Conservation (phyloP, 2,113 vertebrate species). For the Abramis brama region DNA sequence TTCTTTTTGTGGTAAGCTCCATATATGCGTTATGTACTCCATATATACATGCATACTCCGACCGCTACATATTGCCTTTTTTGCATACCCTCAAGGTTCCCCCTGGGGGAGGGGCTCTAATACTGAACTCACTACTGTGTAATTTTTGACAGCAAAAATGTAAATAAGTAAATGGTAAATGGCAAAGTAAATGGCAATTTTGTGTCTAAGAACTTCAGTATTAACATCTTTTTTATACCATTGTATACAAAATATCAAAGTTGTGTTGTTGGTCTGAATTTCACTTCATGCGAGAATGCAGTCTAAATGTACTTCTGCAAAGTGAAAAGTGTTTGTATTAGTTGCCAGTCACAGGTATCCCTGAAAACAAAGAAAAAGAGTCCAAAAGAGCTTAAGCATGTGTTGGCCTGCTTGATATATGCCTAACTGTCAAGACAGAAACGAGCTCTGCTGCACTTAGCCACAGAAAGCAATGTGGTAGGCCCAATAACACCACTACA, state of each 20-base stretch:
- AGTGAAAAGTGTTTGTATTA: not conserved
- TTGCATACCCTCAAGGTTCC: no score
- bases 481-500: not conserved
- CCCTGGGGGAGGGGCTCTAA: not conserved
- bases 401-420: not conserved
- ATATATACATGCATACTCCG: no score
- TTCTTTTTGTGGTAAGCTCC: no score
- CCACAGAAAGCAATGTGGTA: slow-evolving; percentile 4
- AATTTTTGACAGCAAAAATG: not conserved
- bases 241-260: not conserved
- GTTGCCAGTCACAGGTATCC: not conserved
- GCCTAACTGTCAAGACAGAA: not conserved
- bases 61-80: no score
- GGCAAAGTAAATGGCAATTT: not conserved
- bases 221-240: not conserved
- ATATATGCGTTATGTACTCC: no score
- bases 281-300: not conserved
- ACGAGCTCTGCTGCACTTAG: not conserved
- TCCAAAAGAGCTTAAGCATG: not conserved
- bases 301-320: not conserved
- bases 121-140: not conserved
- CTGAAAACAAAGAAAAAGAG: not conserved
- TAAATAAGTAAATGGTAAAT: no score
- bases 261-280: not conserved
- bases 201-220: not conserved